Percentiles rank a stretch among this genome's conserved stretches.
phyloP scores from a whole-genome alignment of 1,140 invertebrate genomes.

The Tetragnatha versicolor region DNA sequence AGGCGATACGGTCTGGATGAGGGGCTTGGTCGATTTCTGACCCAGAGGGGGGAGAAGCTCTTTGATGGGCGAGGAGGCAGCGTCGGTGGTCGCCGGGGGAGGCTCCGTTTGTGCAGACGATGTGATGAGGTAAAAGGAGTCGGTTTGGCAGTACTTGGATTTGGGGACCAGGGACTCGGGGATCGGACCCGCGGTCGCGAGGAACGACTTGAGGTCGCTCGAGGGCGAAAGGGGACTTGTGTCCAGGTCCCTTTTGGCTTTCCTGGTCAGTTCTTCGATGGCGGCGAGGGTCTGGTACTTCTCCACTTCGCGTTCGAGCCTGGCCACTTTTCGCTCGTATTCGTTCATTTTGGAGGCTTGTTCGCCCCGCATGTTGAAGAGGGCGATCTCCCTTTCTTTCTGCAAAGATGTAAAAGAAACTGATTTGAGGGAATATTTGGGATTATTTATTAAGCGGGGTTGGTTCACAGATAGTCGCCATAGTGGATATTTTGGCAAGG shows the following conservation, averaged over 20 bases:
- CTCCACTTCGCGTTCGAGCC: slow-evolving; percentile 65
- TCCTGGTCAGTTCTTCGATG: slow-evolving; percentile 58
- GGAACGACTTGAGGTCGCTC: slow-evolving; percentile 34
- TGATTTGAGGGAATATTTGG: too few species aligned
- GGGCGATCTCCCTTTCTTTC: slow-evolving; percentile 53
- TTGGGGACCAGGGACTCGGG: slow-evolving; percentile 27
- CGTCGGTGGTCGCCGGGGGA: background rate
- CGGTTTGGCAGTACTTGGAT: slow-evolving; percentile 39
- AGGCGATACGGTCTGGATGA: slow-evolving; percentile 42
- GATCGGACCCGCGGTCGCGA: slow-evolving; percentile 8
- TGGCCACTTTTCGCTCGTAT: slow-evolving; percentile 62
- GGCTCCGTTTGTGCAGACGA: slow-evolving; percentile 22
- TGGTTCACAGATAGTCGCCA: too few species aligned
- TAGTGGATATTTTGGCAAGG: too few species aligned
- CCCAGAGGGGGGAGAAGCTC: slow-evolving; percentile 12
- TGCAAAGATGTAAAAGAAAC: too few species aligned
- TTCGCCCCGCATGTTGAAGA: slow-evolving; percentile 61
- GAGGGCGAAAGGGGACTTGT: slow-evolving; percentile 42
- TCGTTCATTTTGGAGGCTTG: slow-evolving; percentile 63
- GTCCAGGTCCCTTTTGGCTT: slow-evolving; percentile 52
- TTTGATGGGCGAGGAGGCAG: slow-evolving; percentile 42
- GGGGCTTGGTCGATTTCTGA: slow-evolving; percentile 33
- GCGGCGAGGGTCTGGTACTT: slow-evolving; percentile 63
- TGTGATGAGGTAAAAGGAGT: slow-evolving; percentile 16
- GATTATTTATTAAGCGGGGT: too few species aligned